Evolutionary conservation across 2,888 invertebrate species (phyloP).

Genomic region (Clunio marinus): DNA sequence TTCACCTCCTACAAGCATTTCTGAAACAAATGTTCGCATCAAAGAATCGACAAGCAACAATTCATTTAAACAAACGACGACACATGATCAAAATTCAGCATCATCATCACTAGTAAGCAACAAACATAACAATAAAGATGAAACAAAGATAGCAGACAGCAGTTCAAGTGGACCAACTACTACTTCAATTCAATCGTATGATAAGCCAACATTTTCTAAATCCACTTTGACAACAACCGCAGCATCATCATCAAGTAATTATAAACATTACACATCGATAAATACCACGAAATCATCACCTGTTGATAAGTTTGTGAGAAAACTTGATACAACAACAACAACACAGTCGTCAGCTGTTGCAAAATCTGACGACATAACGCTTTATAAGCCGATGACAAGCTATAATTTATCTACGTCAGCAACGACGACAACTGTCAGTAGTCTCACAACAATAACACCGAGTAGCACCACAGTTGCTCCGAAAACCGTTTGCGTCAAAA

Average conservation of each 20-base stretch:
- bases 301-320: neutral
- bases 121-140: neutral
- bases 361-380: slow-evolving; percentile 1
- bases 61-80: slow-evolving; percentile 39
- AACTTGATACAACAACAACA: neutral
- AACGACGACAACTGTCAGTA: neutral
- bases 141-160: slow-evolving; percentile 30
- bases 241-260: slow-evolving; percentile 38
- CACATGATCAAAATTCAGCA: slow-evolving; percentile 40
- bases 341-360: neutral
- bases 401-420: neutral
- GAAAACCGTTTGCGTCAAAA: neutral
- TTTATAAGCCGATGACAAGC: slow-evolving; percentile 8
- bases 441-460: too few species aligned
- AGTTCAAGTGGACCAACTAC: slow-evolving; percentile 30
- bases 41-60: slow-evolving; percentile 47
- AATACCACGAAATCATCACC: slow-evolving; percentile 25
- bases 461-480: neutral
- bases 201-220: slow-evolving; percentile 23
- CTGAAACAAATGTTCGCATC: slow-evolving; percentile 48
- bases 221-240: neutral
- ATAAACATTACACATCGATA: slow-evolving; percentile 39
- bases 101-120: slow-evolving; percentile 30
- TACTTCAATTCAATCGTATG: slow-evolving; percentile 25
- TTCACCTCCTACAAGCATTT: slow-evolving; percentile 47